Evolutionary conservation across 2,888 invertebrate species (phyloP).

Genomic region (Pachycephus smyrnensis): DNA sequence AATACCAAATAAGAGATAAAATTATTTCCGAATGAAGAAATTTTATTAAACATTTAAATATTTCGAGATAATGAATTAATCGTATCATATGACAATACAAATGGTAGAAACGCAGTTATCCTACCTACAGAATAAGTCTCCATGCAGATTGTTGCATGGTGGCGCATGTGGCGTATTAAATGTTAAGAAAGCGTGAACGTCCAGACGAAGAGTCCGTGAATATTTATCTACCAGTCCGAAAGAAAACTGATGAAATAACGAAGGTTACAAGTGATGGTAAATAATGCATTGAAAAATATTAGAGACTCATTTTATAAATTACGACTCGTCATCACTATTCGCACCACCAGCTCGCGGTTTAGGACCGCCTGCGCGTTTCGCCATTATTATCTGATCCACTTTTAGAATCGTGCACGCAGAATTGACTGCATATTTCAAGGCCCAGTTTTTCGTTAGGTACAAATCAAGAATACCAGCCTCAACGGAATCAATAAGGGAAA

Average conservation of each 20-base stretch:
- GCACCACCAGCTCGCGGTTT: constrained; percentile 78
- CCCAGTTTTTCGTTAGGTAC: constrained; percentile 91
- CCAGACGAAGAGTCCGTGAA: neutral
- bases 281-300: neutral
- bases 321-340: constrained; percentile 78
- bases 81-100: neutral
- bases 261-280: neutral
- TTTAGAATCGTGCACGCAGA: constrained; percentile 93
- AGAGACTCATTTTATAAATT: constrained; percentile 15
- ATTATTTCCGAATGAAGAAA: neutral
- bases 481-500: constrained; percentile 79
- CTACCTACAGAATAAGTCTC: neutral
- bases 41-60: constrained; percentile 4
- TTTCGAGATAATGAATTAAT: neutral
- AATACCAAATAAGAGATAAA: neutral
- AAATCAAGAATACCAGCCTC: constrained; percentile 86
- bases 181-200: constrained; percentile 1
- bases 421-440: constrained; percentile 92
- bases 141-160: neutral
- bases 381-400: constrained; percentile 99
- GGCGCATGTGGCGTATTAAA: neutral
- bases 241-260: neutral
- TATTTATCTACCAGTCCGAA: neutral
- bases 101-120: neutral
- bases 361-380: constrained; percentile 96